Evolutionary conservation across 2,797 vertebrate species (phyloP).

Genomic region (Adelosebastes latens): DNA sequence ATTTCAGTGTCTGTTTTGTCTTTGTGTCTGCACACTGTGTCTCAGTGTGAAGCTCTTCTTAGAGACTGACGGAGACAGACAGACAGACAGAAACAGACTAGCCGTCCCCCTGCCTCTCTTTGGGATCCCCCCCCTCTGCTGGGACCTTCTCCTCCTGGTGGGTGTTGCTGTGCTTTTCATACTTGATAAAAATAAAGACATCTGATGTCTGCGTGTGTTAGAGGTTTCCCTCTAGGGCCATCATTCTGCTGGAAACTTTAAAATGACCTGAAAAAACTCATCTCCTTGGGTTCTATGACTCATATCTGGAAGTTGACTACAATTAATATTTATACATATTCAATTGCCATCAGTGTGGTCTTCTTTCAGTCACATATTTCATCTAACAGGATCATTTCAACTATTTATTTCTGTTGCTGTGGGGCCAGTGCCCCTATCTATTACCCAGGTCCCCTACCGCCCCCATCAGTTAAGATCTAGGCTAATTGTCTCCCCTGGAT

Average conservation of each 20-base stretch:
- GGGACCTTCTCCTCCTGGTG: constrained; percentile 28
- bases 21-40: not conserved
- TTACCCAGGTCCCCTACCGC: too few species aligned
- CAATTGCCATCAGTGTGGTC: not conserved
- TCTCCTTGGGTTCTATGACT: not conserved
- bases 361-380: not conserved
- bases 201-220: constrained; percentile 17
- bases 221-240: constrained; percentile 1
- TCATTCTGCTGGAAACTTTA: constrained; percentile 4
- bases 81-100: not conserved
- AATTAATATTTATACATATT: constrained; percentile 15
- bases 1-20: not conserved
- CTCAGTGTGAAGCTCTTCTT: not conserved
- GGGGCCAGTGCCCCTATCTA: not conserved
- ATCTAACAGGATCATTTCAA: not conserved
- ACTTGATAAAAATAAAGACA: constrained; percentile 31
- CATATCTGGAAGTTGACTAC: not conserved
- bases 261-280: constrained; percentile 1
- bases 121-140: constrained; percentile 3
- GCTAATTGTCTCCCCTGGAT: too few species aligned
- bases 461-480: too few species aligned
- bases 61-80: not conserved
- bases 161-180: constrained; percentile 27
- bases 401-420: not conserved
- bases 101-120: not conserved